Base-by-base conservation (phyloP, 2,888 invertebrate species). In the Agriotes lineatus region DNA sequence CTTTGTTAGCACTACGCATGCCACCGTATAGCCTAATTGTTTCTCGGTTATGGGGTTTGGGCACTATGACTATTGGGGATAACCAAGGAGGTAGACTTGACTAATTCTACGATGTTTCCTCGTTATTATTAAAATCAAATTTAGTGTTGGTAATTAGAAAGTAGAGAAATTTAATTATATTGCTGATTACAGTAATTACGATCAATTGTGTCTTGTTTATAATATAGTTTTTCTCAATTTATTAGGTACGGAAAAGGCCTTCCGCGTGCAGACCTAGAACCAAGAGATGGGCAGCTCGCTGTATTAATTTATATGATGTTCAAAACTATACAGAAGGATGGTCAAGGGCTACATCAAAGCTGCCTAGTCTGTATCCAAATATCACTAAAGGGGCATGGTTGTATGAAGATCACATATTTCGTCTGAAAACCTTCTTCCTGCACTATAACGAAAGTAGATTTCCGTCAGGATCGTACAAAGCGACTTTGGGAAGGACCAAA, bases 301-400 rank as follows among this genome's bases (percentile, higher is more conserved):
- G 59, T 25, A 22, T n/a, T 2, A 7, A 4, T 2, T 3, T 14
- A 1, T 44, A 14, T 19, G 59, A 59, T 14, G 16, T 9, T 16
- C 7, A 10, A 7, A 59, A 45, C n/a, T 45, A 59, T 12, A 9
- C 19, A 10, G 44, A 59, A 45, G 45, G 59, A 16, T 59, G 59
- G 59, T 22, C 37, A 22, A 4, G 10, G 6, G 1, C 1, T n/a
- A 10, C 5, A 5, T 12, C 6, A 19, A 16, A 20, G 2, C 2
- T 2, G 20, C 2, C 20, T 20, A 25, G 25, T 5, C 20, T 1
- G 20, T n/a, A 0, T 19, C 10, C 9, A 4, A 25, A n/a, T n/a
- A 2, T 12, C 6, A 48, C 25, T 25, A 5, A 20, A 12, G 5
- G 22, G 22, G 5, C 48, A 6, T 48, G 48, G 48, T n/a, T 20